phyloP scores from a whole-genome alignment of 2,888 invertebrate genomes.

The Agrotis ipsilon region DNA sequence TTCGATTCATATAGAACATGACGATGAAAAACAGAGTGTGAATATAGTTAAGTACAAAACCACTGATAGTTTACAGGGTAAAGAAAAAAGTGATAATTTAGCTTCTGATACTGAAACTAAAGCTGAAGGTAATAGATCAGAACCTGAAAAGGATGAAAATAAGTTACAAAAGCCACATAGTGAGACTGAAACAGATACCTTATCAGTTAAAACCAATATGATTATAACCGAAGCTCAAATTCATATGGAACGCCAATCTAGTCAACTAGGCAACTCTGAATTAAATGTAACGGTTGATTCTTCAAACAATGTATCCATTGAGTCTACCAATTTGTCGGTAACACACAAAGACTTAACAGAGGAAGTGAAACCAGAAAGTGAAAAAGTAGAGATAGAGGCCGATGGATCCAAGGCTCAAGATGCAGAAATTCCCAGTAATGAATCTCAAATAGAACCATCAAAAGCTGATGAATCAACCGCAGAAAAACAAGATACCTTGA shows the following conservation, averaged over 20 bases:
- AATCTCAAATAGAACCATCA: conserved; percentile 39
- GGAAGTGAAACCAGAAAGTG: conserved; percentile 67
- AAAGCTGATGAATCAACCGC: conserved; percentile 8
- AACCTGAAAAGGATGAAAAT: conserved; percentile 73
- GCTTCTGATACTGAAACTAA: conserved; percentile 61
- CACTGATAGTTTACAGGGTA: conserved; percentile 68
- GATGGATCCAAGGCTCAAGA: conserved; percentile 45
- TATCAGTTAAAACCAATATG: conserved; percentile 88
- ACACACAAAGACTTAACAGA: conserved; percentile 79
- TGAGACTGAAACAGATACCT: conserved; percentile 88
- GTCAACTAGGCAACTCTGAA: conserved; percentile 85
- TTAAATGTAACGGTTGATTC: conserved; percentile 86
- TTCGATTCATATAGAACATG: conserved; percentile 86
- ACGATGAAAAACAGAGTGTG: conserved; percentile 86
- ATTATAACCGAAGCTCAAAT: conserved; percentile 90
- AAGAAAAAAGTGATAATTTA: conserved; percentile 69
- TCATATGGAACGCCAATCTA: conserved; percentile 87
- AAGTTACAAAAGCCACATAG: conserved; percentile 79
- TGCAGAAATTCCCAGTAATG: conserved; percentile 40
- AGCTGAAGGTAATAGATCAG: conserved; percentile 72
- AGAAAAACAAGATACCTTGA: conserved; percentile 28
- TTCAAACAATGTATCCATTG: conserved; percentile 86
- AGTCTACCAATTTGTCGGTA: conserved; percentile 82
- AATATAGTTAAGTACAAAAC: conserved; percentile 87
- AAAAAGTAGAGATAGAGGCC: conserved; percentile 56